Percentiles rank a stretch among this genome's conserved stretches.
Conservation (phyloP, 2,888 invertebrate species). For the Unio delphinus region DNA sequence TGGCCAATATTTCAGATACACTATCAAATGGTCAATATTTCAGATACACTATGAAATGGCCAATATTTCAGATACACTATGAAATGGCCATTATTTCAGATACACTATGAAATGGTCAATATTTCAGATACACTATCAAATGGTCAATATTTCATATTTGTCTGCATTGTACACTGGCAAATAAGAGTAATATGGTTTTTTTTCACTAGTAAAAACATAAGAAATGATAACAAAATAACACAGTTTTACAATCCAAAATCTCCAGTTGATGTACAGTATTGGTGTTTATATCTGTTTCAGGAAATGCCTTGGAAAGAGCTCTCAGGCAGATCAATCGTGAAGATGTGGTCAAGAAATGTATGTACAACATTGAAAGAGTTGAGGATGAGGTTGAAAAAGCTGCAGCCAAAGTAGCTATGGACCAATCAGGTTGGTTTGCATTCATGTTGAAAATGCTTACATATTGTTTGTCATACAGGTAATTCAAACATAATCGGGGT, state of each 20-base stretch:
- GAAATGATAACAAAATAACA: neutral
- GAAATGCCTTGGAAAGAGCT: slow-evolving; percentile 86
- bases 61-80: no score
- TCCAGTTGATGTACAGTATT: neutral
- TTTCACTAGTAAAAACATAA: neutral
- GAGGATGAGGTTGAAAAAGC: slow-evolving; percentile 83
- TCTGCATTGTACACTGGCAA: no score
- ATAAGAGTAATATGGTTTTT: neutral
- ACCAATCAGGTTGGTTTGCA: slow-evolving; percentile 67
- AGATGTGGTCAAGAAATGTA: slow-evolving; percentile 89
- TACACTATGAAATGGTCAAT: no score
- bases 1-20: no score
- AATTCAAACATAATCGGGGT: no score
- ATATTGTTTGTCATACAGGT: no score
- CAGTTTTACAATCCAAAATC: neutral
- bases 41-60: no score
- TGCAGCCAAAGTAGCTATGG: slow-evolving; percentile 76
- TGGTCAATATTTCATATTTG: no score
- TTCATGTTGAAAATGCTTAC: no score
- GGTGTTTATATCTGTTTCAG: slow-evolving; percentile 68
- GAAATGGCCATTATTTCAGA: no score
- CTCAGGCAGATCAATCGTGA: slow-evolving; percentile 89
- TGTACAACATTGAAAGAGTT: slow-evolving; percentile 74
- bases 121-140: no score
- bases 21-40: no score